Conservation (phyloP, 2,113 vertebrate genomes). For the Lathamus discolor region DNA sequence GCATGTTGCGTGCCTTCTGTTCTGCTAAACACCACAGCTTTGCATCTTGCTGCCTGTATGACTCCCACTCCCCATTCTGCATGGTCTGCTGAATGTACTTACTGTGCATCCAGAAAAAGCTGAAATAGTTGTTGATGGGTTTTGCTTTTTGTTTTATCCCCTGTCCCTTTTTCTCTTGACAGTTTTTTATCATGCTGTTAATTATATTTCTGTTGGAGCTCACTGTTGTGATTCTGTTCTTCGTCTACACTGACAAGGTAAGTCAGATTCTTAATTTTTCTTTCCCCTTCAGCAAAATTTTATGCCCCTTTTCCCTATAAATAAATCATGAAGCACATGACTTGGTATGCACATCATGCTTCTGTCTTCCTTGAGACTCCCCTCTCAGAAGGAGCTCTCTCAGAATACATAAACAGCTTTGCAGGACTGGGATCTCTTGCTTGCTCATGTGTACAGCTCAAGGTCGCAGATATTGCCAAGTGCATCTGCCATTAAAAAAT, state of each 20-base stretch:
- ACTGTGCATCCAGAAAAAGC: not conserved
- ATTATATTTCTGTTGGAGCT: slow-evolving; percentile 94
- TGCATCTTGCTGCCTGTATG: not conserved
- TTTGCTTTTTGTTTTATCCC: slow-evolving; percentile 43
- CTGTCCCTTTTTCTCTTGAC: slow-evolving; percentile 63
- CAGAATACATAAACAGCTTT: slow-evolving; percentile 59
- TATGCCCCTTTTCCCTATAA: slow-evolving; percentile 55
- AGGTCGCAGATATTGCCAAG: slow-evolving; percentile 49
- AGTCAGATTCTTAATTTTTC: slow-evolving; percentile 59
- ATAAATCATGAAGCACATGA: slow-evolving; percentile 63
- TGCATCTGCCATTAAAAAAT: not conserved
- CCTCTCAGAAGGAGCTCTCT: slow-evolving; percentile 32
- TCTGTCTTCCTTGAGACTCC: slow-evolving; percentile 47
- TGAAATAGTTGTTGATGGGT: slow-evolving; percentile 44
- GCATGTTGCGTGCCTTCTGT: not conserved
- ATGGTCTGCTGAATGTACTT: not conserved
- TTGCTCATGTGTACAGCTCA: slow-evolving; percentile 21
- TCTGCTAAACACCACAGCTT: not conserved
- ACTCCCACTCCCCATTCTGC: not conserved
- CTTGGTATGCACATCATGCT: slow-evolving; percentile 60
- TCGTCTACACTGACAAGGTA: slow-evolving; percentile 94
- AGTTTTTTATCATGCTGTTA: slow-evolving; percentile 96
- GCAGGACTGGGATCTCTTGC: not conserved
- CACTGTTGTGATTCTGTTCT: slow-evolving; percentile 91
- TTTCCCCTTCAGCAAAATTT: slow-evolving; percentile 55